Conservation (phyloP, 2,888 invertebrate genomes). For the Pristionchus fissidentatus region DNA sequence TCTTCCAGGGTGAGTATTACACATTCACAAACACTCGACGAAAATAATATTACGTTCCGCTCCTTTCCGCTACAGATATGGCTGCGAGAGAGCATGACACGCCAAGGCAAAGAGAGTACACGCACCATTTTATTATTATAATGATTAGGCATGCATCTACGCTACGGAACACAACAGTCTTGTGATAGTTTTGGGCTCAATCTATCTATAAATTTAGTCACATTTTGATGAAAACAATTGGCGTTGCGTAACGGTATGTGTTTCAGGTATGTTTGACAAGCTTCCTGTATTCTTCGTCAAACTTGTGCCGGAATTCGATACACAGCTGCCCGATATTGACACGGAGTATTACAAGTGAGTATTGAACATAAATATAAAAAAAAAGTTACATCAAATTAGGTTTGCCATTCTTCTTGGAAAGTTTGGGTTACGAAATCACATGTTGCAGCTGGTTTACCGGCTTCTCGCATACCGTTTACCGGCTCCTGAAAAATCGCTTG, state of each 20-base stretch:
- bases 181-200: no score
- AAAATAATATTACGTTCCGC: not conserved
- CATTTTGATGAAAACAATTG: no score
- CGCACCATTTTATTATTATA: no score
- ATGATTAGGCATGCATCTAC: no score
- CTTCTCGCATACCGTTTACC: not conserved
- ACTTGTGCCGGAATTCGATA: slow-evolving; percentile 61
- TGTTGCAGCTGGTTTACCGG: no score
- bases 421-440: not conserved
- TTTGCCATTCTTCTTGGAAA: not conserved
- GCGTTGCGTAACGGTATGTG: not conserved
- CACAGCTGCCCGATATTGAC: slow-evolving; percentile 63
- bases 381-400: no score
- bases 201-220: not conserved
- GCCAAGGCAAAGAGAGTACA: no score
- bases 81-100: no score
- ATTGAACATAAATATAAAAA: not conserved
- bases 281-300: slow-evolving; percentile 85
- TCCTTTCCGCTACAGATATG: no score
- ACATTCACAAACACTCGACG: no score
- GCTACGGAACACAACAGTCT: no score
- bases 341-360: slow-evolving; percentile 60
- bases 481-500: no score
- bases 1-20: slow-evolving; percentile 87
- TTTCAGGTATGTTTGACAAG: slow-evolving; percentile 83